A percentile compares a stretch with the other conserved stretches of the same genome.
These are phyloP conservation scores for Athalia cordata DNA, from an alignment of 2,888 invertebrate genomes.

Conservation along the genomic window DNA sequence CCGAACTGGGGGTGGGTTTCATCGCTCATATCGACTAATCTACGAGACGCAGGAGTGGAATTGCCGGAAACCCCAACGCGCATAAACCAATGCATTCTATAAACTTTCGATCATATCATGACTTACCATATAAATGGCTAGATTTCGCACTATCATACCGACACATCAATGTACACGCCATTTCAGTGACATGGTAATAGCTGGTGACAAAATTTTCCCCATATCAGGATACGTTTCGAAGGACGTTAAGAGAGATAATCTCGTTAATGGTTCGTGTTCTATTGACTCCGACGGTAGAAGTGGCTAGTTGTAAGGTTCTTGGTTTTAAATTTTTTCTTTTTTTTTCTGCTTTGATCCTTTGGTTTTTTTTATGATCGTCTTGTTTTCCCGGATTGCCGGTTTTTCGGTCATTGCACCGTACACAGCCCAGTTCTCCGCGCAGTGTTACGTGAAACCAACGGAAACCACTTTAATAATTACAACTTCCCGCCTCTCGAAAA, in stretches of 20 bases:
- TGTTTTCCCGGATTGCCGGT: slow-evolving; percentile 15
- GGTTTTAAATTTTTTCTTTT: slow-evolving; percentile 22
- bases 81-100: slow-evolving; percentile 29
- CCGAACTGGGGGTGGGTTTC: too few species aligned
- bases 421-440: too few species aligned
- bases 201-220: slow-evolving; percentile 14
- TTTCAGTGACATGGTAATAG: not conserved
- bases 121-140: slow-evolving; percentile 29
- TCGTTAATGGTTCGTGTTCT: slow-evolving; percentile 24
- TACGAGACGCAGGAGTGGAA: slow-evolving; percentile 4
- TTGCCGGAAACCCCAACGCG: not conserved
- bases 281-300: not conserved
- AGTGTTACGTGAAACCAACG: slow-evolving; percentile 36
- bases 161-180: slow-evolving; percentile 16
- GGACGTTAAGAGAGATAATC: slow-evolving; percentile 11
- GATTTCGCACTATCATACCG: slow-evolving; percentile 2
- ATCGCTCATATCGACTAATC: slow-evolving; percentile 6
- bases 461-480: slow-evolving; percentile 42
- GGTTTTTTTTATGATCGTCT: too few species aligned
- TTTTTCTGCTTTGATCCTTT: not conserved
- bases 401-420: slow-evolving; percentile 30
- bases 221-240: slow-evolving; percentile 17
- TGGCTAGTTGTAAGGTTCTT: not conserved
- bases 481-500: slow-evolving; percentile 25
- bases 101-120: slow-evolving; percentile 30